Base-by-base conservation (phyloP, 2,888 invertebrate genomes). In the Argyresthia albistria region DNA sequence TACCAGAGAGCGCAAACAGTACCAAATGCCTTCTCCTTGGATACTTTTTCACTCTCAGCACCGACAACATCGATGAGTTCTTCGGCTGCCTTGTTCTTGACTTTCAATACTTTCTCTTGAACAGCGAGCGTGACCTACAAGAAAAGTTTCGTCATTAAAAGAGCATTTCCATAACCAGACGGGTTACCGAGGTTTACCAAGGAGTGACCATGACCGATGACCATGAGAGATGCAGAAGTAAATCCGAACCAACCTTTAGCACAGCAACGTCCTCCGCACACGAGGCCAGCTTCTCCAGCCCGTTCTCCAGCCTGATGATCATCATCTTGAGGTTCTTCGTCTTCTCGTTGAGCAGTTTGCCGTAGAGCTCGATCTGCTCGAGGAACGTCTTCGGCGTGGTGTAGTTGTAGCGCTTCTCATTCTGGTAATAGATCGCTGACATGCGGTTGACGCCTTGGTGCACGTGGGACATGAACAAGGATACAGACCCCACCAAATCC, bases 381-480 rank as follows among this genome's bases (percentile, higher is more conserved):
- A 98, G 81, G 81, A 97, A 98, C 0, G 96, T 95, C 83, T 98
- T 98, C 0, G 98, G 98, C 0, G 98, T 98, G 0, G 98, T 98
- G 76, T 98, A 98, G 76, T 98, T 98, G 79, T 96, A 97, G 4
- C 97, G 90, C 43, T 92, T 92, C 63, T 98, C 97, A 69, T 96
- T 97, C 60, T 90, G 86, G 58, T 95, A 88, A 76, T 97, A 98
- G 6, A 90, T 73, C 3, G 90, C 87, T 0, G 97, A 97, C 87
- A 96, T 93, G 46, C 93, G 90, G 69, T 97, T 97, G 0, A 97
- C 97, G 35, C 94, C 93, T 54, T 91, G 91, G 70, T 98, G 98
- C 0, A 95, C 96, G 68, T 91, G 93, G 0, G 97, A 95, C 97
- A 98, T 97, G 72, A 97, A 97, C 45, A 90, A 72, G 0, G 97